A percentile compares a stretch with the other conserved stretches of the same genome.
Conservation (phyloP, 2,797 vertebrate genomes). For the Chloroceryle inda region DNA sequence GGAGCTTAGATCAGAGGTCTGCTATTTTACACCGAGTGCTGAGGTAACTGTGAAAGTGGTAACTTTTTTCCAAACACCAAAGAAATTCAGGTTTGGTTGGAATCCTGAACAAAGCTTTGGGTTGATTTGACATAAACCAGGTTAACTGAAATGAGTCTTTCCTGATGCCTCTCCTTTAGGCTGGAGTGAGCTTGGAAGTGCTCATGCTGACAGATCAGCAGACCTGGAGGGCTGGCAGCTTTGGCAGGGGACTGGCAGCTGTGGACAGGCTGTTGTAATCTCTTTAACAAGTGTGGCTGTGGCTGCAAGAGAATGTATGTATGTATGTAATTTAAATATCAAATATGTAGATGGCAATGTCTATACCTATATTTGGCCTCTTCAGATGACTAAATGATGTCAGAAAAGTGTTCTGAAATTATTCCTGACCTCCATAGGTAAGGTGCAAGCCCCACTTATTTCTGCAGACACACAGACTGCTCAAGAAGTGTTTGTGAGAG, state of each 20-base stretch:
- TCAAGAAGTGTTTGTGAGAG: neutral
- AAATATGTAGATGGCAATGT: neutral
- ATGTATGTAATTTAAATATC: neutral
- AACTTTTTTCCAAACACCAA: neutral
- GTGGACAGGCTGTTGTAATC: neutral
- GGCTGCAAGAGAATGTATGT: neutral
- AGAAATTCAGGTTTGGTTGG: neutral
- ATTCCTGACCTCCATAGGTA: neutral
- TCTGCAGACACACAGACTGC: neutral
- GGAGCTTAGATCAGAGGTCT: neutral
- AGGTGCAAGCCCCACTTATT: neutral
- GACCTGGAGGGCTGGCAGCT: neutral
- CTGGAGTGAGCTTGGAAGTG: neutral
- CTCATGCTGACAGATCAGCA: neutral
- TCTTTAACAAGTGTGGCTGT: neutral
- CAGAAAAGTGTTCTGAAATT: neutral
- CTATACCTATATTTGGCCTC: neutral
- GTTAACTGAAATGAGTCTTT: neutral
- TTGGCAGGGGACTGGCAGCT: constrained; percentile 11
- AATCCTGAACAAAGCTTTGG: neutral
- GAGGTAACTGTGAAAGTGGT: neutral
- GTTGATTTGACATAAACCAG: neutral
- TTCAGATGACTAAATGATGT: neutral
- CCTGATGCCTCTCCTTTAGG: neutral
- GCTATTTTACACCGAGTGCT: neutral